These are phyloP conservation scores for Nasua narica DNA, from an alignment of 2,797 vertebrate genomes.

Conservation along the genomic window DNA sequence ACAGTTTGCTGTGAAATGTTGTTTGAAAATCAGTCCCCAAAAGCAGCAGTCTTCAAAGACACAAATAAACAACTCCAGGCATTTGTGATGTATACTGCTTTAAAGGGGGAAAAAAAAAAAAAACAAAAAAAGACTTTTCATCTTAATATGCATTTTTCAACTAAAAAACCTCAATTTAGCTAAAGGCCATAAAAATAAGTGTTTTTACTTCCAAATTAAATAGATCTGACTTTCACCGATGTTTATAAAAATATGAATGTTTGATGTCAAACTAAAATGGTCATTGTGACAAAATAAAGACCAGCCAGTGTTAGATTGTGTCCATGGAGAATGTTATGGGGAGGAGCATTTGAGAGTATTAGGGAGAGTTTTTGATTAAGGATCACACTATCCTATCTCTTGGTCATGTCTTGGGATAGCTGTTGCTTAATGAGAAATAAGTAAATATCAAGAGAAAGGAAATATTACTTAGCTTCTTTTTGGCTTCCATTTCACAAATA, in stretches of 20 bases:
- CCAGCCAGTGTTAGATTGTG: not conserved
- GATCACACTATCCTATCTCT: not conserved
- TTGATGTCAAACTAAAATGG: not conserved
- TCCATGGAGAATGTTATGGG: fast-evolving
- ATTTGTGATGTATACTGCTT: not conserved
- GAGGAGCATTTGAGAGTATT: not conserved
- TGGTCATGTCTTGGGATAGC: not conserved
- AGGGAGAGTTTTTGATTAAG: not conserved
- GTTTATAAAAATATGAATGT: not conserved
- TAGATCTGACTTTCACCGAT: not conserved
- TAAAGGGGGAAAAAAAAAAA: not conserved
- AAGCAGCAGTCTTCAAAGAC: not conserved
- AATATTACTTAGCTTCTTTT: not conserved
- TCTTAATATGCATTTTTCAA: not conserved
- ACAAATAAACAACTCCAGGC: not conserved
- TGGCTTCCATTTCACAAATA: not conserved
- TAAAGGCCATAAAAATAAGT: not conserved
- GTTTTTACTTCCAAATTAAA: not conserved
- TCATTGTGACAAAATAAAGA: not conserved
- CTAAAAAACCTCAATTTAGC: not conserved
- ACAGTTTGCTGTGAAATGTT: not conserved
- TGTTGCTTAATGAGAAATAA: not conserved
- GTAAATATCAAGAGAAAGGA: not conserved
- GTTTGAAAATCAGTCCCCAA: not conserved
- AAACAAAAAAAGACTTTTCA: not conserved